These are phyloP conservation scores for Athalia circularis DNA, from an alignment of 2,888 invertebrate genomes.

Conservation along the genomic window DNA sequence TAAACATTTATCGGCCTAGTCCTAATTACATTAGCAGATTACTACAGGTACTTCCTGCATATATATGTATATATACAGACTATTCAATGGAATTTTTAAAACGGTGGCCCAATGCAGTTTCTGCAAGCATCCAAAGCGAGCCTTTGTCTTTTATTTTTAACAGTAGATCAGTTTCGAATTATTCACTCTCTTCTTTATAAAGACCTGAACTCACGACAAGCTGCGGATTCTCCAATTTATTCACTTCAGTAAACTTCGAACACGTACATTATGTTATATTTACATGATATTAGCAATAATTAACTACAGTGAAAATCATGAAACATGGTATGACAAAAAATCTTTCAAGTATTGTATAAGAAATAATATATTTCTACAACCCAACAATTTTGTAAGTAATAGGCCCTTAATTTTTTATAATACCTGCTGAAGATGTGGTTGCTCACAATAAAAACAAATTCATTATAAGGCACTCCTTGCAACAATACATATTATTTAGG, in stretches of 20 bases:
- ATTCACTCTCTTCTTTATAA: background rate
- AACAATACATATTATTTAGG: conserved; percentile 6
- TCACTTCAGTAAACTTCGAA: background rate
- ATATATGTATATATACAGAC: too few relatives aligned
- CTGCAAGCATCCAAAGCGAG: background rate
- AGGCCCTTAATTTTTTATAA: conserved; percentile 35
- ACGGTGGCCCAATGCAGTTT: background rate
- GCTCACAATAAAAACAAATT: conserved; percentile 5
- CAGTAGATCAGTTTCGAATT: background rate
- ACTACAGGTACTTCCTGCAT: background rate
- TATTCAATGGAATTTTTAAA: background rate
- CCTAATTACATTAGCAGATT: conserved; percentile 14
- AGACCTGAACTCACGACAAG: background rate
- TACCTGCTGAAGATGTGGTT: conserved; percentile 13
- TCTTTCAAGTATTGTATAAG: conserved; percentile 31
- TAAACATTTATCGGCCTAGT: background rate
- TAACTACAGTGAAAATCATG: conserved; percentile 14
- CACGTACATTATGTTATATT: conserved; percentile 12
- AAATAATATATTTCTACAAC: conserved; percentile 41
- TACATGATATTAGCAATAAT: conserved; percentile 19
- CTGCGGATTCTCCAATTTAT: background rate
- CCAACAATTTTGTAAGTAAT: conserved; percentile 41
- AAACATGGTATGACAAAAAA: conserved; percentile 6
- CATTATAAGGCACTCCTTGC: conserved; percentile 37
- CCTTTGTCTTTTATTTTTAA: background rate